A percentile compares a stretch with the other conserved stretches of the same genome.
phyloP scores from a whole-genome alignment of 2,797 vertebrate species.

The Petrocephalus sullivani region DNA sequence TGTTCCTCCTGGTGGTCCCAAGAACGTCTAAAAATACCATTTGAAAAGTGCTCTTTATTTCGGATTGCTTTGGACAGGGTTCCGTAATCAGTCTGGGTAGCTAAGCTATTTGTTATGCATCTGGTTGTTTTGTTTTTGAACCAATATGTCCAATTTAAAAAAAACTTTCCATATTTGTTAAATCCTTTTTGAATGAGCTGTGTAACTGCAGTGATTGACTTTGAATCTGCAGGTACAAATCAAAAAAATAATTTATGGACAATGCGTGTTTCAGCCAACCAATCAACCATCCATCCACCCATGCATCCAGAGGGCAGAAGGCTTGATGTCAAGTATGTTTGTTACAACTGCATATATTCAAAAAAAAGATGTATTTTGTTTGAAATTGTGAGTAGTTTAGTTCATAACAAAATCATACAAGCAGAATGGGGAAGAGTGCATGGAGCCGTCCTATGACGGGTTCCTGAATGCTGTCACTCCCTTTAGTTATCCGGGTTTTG shows the following conservation, averaged over 20 bases:
- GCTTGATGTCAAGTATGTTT: background rate
- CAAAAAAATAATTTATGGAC: background rate
- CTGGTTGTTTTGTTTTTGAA: background rate
- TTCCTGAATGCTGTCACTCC: background rate
- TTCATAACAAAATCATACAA: background rate
- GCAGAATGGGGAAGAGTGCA: background rate
- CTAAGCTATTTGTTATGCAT: slow-evolving; percentile 10
- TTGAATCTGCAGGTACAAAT: slow-evolving; percentile 5
- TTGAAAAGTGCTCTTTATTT: slow-evolving; percentile 20
- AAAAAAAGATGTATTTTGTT: background rate
- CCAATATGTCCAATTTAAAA: background rate
- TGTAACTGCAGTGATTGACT: background rate
- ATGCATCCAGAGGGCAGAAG: background rate
- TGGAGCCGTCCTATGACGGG: background rate
- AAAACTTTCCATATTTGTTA: background rate
- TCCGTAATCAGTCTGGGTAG: slow-evolving; percentile 5
- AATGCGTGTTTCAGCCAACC: background rate
- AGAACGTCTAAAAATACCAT: slow-evolving; percentile 20
- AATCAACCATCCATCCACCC: background rate
- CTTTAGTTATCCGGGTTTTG: background rate
- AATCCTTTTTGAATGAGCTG: background rate
- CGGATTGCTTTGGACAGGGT: slow-evolving; percentile 7
- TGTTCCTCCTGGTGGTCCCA: slow-evolving; percentile 15
- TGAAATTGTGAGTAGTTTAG: background rate
- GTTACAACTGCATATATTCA: background rate